A percentile compares a stretch with the other conserved stretches of the same genome.
Conservation (phyloP, 2,797 vertebrate species). For the Hapalemur alaotrensis region DNA sequence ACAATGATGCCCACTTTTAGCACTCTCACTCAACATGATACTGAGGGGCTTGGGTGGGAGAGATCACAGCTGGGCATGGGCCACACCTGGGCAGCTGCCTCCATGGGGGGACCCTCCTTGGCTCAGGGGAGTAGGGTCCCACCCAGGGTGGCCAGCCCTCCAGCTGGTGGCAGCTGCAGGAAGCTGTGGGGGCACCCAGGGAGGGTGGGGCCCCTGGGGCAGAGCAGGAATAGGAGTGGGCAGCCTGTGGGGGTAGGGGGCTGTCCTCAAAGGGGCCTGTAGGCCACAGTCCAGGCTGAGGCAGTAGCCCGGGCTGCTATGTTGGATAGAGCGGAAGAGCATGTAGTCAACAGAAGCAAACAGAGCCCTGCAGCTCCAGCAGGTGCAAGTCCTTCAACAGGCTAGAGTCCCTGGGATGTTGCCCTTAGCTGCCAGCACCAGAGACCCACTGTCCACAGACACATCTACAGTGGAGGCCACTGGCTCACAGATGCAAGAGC, state of each 20-base stretch:
- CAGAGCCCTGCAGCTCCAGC: conserved; percentile 90
- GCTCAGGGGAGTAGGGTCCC: conserved; percentile 84
- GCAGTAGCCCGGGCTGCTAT: conserved; percentile 86
- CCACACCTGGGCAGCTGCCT: conserved; percentile 66
- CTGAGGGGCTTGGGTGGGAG: conserved; percentile 50
- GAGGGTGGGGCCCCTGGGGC: conserved; percentile 88
- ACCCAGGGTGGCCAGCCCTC: conserved; percentile 85
- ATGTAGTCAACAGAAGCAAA: conserved; percentile 83
- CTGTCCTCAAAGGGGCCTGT: conserved; percentile 87
- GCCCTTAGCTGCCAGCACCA: conserved; percentile 94
- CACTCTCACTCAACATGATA: too few relatives aligned
- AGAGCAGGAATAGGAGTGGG: conserved; percentile 96
- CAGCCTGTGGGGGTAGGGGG: conserved; percentile 87
- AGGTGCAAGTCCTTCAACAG: conserved; percentile 96
- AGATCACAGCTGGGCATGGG: background rate
- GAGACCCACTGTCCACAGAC: conserved; percentile 95
- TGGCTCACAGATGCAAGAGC: conserved; percentile 89
- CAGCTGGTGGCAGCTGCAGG: conserved; percentile 94
- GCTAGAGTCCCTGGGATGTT: conserved; percentile 96
- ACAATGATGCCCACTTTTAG: too few relatives aligned
- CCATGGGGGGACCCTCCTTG: conserved; percentile 80
- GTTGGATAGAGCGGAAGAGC: conserved; percentile 88
- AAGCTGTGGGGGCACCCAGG: conserved; percentile 86
- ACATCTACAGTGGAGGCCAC: conserved; percentile 95
- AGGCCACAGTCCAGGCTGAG: conserved; percentile 86